phyloP scores from a whole-genome alignment of 2,797 vertebrate species.

The Peromyscus attwateri region DNA sequence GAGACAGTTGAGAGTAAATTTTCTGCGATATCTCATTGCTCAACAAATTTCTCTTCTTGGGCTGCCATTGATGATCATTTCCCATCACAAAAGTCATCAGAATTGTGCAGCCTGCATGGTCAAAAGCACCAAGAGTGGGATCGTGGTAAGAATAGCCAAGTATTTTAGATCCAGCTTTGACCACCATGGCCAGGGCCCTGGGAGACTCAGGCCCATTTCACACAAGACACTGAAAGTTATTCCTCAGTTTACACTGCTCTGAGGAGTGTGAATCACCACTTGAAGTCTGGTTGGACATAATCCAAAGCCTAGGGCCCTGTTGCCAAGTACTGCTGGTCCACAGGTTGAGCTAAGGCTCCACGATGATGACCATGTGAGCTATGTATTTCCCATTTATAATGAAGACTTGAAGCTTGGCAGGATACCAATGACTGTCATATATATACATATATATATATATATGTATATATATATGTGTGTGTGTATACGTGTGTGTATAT shows the following conservation, averaged over 20 bases:
- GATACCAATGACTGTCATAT: background rate
- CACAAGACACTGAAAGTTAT: background rate
- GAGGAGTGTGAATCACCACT: background rate
- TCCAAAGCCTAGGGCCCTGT: background rate
- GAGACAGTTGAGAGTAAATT: constrained; percentile 57
- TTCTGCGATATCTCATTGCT: constrained; percentile 33
- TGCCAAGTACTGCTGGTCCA: background rate
- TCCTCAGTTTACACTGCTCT: background rate
- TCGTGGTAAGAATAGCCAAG: background rate
- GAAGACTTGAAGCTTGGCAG: background rate
- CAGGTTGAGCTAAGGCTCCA: background rate
- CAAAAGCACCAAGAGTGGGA: background rate
- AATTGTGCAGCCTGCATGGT: background rate
- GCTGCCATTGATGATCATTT: background rate
- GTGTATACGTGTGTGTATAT: too few relatives aligned
- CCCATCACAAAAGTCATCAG: background rate
- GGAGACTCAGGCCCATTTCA: background rate
- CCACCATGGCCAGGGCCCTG: background rate
- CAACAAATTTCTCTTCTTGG: constrained; percentile 53
- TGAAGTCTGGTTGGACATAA: background rate
- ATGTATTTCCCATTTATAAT: background rate
- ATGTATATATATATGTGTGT: too few relatives aligned
- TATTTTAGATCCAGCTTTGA: background rate
- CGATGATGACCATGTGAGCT: background rate
- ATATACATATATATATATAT: too few relatives aligned